Evolutionary conservation across 2,797 vertebrate genomes (phyloP).

Genomic region (Choloepus didactylus): DNA sequence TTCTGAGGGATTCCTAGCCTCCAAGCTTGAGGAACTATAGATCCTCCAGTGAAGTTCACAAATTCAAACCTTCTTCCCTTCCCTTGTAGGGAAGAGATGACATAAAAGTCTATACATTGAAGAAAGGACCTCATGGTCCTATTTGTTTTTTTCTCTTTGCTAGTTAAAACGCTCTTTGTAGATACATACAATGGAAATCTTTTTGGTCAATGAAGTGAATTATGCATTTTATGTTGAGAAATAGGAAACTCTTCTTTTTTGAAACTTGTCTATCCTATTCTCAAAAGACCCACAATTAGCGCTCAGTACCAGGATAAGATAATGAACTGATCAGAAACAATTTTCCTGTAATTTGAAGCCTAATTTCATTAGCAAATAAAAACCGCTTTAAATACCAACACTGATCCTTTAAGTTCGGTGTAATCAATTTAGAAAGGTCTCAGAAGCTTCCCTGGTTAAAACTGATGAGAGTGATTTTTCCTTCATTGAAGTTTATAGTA

Average conservation of each 20-base stretch:
- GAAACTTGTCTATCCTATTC: background rate
- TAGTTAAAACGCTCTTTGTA: conserved; percentile 60
- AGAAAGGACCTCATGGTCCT: background rate
- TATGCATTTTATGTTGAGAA: conserved; percentile 65
- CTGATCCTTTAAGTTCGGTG: fast-evolving
- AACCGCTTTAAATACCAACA: background rate
- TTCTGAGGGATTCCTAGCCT: background rate
- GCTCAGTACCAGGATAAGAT: conserved; percentile 13
- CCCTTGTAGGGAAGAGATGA: background rate
- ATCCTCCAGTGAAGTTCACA: background rate
- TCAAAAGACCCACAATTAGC: background rate
- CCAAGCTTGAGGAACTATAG: background rate
- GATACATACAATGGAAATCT: conserved; percentile 65
- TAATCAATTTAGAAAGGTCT: background rate
- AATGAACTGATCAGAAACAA: conserved; percentile 46
- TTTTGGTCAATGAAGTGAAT: conserved; percentile 77
- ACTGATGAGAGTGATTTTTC: background rate
- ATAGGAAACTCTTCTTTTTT: background rate
- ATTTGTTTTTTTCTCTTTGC: background rate
- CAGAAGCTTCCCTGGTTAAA: fast-evolving
- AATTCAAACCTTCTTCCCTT: background rate
- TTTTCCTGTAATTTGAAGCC: conserved; percentile 70
- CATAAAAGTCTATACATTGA: fast-evolving
- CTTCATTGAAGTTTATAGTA: background rate
- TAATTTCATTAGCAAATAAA: conserved; percentile 48